phyloP scores from a whole-genome alignment of 2,888 invertebrate species.

The Pimpla rufipes region DNA sequence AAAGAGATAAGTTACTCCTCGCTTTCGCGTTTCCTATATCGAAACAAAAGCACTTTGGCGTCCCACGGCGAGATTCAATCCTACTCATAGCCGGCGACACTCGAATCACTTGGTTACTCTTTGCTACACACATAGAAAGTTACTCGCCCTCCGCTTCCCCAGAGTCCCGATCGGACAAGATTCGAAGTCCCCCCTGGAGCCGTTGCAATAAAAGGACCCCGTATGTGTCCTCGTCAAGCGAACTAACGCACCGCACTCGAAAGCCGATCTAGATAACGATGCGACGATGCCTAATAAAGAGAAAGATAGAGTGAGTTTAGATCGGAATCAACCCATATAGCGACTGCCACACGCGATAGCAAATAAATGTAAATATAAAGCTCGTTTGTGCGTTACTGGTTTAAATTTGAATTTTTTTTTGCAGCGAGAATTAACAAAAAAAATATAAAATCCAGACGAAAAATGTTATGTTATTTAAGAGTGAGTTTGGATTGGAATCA shows the following conservation, averaged over 20 bases:
- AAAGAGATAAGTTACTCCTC: background rate
- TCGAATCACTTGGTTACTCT: conserved; percentile 20
- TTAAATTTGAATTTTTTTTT: background rate
- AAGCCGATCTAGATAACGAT: conserved; percentile 77
- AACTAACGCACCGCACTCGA: conserved; percentile 43
- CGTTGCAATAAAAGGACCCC: conserved; percentile 36
- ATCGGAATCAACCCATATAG: conserved; percentile 70
- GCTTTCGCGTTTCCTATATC: background rate
- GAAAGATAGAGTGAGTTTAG: conserved; percentile 15
- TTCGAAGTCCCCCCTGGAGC: conserved; percentile 13
- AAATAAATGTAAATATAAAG: background rate
- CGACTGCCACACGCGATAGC: conserved; percentile 11
- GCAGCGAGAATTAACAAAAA: conserved; percentile 4
- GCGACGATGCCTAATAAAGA: conserved; percentile 44
- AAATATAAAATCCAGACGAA: background rate
- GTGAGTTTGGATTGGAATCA: conserved; percentile 63
- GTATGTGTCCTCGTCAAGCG: conserved; percentile 36
- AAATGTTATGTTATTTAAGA: background rate
- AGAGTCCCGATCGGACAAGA: conserved; percentile 23
- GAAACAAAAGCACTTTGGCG: conserved; percentile 21
- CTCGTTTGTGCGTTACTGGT: background rate
- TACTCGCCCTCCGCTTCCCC: background rate
- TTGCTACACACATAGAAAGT: background rate
- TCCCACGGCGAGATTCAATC: conserved; percentile 10
- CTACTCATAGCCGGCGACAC: background rate